Evolutionary conservation across 2,797 vertebrate genomes (phyloP).

Genomic region (Scyliorhinus canicula): DNA sequence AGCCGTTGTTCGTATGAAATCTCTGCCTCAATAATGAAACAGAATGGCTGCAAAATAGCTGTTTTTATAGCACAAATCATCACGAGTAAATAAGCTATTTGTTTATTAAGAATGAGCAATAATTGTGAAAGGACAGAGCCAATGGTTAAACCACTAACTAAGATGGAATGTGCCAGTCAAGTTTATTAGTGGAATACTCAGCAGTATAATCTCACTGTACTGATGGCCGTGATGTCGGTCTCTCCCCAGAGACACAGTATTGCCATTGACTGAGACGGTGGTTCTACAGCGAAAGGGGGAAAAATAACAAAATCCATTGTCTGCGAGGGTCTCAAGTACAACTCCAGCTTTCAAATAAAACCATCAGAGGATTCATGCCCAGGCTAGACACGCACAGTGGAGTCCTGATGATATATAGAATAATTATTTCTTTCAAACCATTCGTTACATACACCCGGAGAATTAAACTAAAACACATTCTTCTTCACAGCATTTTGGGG

Average conservation of each 20-base stretch:
- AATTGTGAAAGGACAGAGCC: neutral
- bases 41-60: neutral
- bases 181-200: neutral
- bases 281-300: neutral
- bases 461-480: neutral
- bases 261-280: neutral
- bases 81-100: neutral
- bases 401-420: neutral
- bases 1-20: too few species aligned
- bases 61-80: neutral
- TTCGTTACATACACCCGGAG: neutral
- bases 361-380: neutral
- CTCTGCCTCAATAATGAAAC: neutral
- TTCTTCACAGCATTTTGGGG: too few species aligned
- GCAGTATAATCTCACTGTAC: neutral
- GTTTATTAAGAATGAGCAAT: neutral
- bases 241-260: neutral
- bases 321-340: neutral
- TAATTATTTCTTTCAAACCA: neutral
- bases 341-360: slow-evolving; percentile 4
- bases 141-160: neutral
- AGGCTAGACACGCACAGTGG: neutral
- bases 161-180: neutral
- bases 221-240: neutral
- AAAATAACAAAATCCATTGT: neutral